Base-by-base conservation (phyloP, 2,113 vertebrate genomes). In the Pterocles orientalis region DNA sequence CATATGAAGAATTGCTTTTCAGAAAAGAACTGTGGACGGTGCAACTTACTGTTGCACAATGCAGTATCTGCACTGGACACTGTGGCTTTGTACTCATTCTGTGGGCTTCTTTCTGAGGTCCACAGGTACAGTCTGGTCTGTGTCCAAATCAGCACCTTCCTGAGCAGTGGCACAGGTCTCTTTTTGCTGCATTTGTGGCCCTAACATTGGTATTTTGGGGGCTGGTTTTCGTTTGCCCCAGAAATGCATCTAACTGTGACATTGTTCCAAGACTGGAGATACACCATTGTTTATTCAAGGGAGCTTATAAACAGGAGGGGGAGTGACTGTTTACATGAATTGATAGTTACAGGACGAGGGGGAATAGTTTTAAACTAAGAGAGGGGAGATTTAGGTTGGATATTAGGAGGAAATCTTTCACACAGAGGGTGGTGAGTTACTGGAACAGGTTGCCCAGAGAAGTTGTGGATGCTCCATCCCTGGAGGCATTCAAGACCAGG, bases 11-110 rank as follows among this genome's bases (percentile, higher is more conserved):
- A 26, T 1, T 53, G 25, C 51, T 34, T 65, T 79, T 57, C 41
- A 53, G 41, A 25, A 31, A 9, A 73, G 21, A 57, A 15, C 18
- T 4, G 1, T 12, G 39, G 51, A 6, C 43, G 50, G 5, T 0
- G 17, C 41, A 43, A 2, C 33, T 73, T 39, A 6, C 33, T 61
- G 9, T 69, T 78, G 23, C 33, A 24, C 50, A 31, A 31, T 36
- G 28, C 9, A 4, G 34, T 43, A 19, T n/a, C 53, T 61, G 14
- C 17, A 4, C 23, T 17, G 71, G 48, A 14, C 12, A 9, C 23
- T 0, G 0, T 25, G 58, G 53, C 72, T 87, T 51, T 68, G 65
- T 61, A 7, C 14, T 72, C 39, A 39, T 21, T 39, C 12, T 19
- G 4, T 7, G 8, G 33, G 29, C 51, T 41, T 13, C 17, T 53